Base-by-base conservation (phyloP, 2,797 vertebrate species). In the Phoebastria nigripes region DNA sequence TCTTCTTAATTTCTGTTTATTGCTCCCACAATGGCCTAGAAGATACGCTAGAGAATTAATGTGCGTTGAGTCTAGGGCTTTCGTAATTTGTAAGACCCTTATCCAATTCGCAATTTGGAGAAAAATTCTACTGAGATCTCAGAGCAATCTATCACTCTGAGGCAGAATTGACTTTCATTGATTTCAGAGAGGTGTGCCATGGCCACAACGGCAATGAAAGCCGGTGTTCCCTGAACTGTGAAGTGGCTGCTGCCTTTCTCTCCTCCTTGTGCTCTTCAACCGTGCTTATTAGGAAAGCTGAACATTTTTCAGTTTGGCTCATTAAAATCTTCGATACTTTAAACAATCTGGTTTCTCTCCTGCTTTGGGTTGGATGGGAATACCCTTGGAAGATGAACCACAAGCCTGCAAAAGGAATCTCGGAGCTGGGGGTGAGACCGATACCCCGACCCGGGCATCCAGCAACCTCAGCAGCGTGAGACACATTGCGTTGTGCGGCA, bases 401-500 rank as follows among this genome's bases (percentile, higher is more conserved):
- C 67, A 41, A 25, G 28, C 52, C 33, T 74, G 62, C 2, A 6
- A 37, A 87, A 62, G 86, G 65, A 54, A 62, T 25, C 6, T 33
- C 4, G 4, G 62, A 35, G 80, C 5, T 14, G 61, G 39, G 63
- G 58, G 42, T 22, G 58, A 56, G 44, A 41, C 2, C 3, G 0
- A 37, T 2, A 15, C 14, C 77, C 65, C 11, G 3, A 0, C 56
- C 3, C 0, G 4, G 76, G 18, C 63, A 82, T 11, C 44, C 81
- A 31, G 49, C 44, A 9, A 3, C 41, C 56, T 31, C 22, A 5
- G 37, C 59, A 18, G 19, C 0, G 1, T 3, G 8, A 47, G 46
- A 35, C 37, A 1, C 6, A 2, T 8, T 1, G 8, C 2, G 52
- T 4, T 0, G 2, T 6, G 26, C 0, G 7, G 19, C 41, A 71